Percentiles rank a stretch among this genome's conserved stretches.
Evolutionary conservation across 2,113 vertebrate genomes (phyloP).

Genomic region (Aegotheles bennettii): DNA sequence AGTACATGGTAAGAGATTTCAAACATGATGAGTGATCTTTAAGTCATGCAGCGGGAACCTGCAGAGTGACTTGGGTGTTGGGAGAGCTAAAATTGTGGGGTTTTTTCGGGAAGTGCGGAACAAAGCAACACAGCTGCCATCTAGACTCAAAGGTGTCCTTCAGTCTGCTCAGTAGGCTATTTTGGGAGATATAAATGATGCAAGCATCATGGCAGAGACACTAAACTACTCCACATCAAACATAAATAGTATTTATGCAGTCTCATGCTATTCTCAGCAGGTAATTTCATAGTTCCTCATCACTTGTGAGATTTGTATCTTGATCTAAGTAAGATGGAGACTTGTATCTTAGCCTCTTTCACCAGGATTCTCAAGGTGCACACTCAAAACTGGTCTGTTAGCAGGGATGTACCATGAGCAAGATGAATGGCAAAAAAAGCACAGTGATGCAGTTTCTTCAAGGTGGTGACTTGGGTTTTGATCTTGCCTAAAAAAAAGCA

Average conservation of each 20-base stretch:
- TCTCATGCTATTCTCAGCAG: not conserved
- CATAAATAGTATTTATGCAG: not conserved
- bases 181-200: not conserved
- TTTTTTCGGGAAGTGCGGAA: not conserved
- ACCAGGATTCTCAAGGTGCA: not conserved
- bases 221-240: not conserved
- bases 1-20: not conserved
- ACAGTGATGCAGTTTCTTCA: not conserved
- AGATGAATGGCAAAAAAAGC: rapidly evolving
- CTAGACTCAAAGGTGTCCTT: not conserved
- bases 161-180: not conserved
- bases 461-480: not conserved
- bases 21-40: not conserved
- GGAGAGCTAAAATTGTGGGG: not conserved
- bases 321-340: not conserved
- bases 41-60: not conserved
- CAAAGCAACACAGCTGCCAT: not conserved
- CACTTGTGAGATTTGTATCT: not conserved
- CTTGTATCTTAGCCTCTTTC: not conserved
- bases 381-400: rapidly evolving
- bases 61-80: not conserved
- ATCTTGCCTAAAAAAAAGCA: not conserved
- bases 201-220: not conserved
- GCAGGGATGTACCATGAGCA: too few relatives aligned
- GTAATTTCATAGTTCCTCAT: not conserved